phyloP scores from a whole-genome alignment of 2,888 invertebrate species.

The Myopa tessellatipennis region DNA sequence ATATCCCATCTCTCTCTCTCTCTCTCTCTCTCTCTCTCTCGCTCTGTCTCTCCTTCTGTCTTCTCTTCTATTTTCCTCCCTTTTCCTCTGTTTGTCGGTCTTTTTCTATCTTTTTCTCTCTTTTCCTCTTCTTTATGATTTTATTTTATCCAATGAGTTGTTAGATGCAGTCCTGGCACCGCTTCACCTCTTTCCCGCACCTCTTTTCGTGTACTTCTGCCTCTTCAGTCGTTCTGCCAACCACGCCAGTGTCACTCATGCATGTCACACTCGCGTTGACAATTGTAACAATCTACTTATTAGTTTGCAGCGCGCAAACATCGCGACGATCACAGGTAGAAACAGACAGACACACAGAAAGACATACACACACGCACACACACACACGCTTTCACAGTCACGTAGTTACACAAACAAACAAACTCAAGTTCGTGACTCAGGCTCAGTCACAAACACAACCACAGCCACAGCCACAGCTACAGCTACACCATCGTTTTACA shows the following conservation, averaged over 20 bases:
- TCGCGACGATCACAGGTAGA: not conserved
- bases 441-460: not conserved
- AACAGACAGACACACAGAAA: not conserved
- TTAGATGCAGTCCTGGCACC: not conserved
- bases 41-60: not conserved
- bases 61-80: not conserved
- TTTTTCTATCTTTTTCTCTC: not conserved
- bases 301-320: constrained; percentile 1
- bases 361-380: not conserved
- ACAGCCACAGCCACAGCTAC: not conserved
- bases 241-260: not conserved
- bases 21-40: not conserved
- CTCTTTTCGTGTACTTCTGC: not conserved
- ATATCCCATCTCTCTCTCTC: no score
- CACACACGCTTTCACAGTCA: not conserved
- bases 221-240: not conserved
- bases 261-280: not conserved
- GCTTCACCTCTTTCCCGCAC: not conserved
- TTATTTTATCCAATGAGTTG: not conserved
- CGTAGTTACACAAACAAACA: no score
- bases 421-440: not conserved
- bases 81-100: not conserved
- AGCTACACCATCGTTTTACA: not conserved
- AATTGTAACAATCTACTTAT: constrained; percentile 17
- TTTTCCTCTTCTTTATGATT: not conserved